Conservation (phyloP, 2,888 invertebrate genomes). For the Cylloceria caligata region DNA sequence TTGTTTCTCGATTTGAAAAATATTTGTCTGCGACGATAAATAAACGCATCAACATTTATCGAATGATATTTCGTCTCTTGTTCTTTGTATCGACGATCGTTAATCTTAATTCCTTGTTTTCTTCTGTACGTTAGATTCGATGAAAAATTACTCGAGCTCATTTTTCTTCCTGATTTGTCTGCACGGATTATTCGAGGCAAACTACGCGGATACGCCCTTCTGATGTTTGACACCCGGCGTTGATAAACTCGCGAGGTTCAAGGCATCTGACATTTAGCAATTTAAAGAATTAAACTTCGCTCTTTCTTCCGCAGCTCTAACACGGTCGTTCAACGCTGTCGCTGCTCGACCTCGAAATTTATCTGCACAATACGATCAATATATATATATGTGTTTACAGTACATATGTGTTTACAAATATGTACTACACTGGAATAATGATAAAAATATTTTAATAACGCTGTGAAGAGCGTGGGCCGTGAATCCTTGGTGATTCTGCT, state of each 20-base stretch:
- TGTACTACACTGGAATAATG: slow-evolving; percentile 8
- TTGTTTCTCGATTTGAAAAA: neutral
- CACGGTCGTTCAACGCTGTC: slow-evolving; percentile 41
- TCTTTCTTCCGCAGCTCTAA: neutral
- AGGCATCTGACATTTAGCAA: slow-evolving; percentile 49
- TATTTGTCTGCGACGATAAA: neutral
- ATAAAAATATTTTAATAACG: slow-evolving; percentile 24
- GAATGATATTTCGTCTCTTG: neutral
- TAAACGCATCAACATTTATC: slow-evolving; percentile 12
- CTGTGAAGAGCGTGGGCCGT: neutral
- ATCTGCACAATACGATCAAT: neutral
- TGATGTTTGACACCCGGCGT: neutral
- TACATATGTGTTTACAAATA: neutral
- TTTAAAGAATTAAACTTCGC: slow-evolving; percentile 28
- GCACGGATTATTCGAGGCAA: slow-evolving; percentile 1
- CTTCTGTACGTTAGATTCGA: neutral
- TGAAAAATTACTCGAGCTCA: neutral
- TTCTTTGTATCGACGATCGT: neutral
- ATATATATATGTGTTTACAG: neutral
- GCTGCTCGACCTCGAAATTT: slow-evolving; percentile 55
- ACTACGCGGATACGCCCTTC: neutral
- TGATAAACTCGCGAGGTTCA: slow-evolving; percentile 29
- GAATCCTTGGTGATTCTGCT: neutral
- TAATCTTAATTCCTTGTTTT: neutral
- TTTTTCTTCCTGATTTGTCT: neutral